Conservation (phyloP, 2,797 vertebrate genomes). For the Acanthurus leucopareius region DNA sequence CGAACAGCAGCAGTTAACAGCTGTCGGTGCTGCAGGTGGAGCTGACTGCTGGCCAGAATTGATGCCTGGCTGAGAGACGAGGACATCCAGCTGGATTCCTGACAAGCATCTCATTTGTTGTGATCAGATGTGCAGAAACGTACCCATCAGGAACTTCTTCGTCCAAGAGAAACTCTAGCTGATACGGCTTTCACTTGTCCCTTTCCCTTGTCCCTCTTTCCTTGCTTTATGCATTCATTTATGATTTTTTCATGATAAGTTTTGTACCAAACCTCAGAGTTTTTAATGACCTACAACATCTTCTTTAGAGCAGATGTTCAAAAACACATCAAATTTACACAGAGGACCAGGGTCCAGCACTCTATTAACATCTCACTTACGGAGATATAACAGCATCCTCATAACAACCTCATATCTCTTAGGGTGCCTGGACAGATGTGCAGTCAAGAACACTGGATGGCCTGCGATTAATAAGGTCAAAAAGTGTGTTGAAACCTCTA, state of each 20-base stretch:
- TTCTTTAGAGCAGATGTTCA: conserved; percentile 33
- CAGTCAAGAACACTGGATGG: conserved; percentile 20
- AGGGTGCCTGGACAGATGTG: conserved; percentile 58
- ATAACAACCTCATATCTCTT: conserved; percentile 56
- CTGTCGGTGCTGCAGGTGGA: conserved; percentile 6
- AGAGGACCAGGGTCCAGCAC: conserved; percentile 10
- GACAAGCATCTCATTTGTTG: conserved; percentile 53
- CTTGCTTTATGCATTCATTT: not conserved
- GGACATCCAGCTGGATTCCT: conserved; percentile 40
- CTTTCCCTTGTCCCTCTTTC: conserved; percentile 3
- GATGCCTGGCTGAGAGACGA: conserved; percentile 17
- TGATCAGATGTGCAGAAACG: conserved; percentile 14
- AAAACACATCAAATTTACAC: conserved; percentile 1
- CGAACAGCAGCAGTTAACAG: conserved; percentile 9
- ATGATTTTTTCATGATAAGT: not conserved
- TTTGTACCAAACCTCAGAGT: not conserved
- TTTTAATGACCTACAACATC: not conserved
- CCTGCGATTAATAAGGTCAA: conserved; percentile 38
- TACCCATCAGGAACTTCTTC: conserved; percentile 9
- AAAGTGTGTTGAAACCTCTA: conserved; percentile 7
- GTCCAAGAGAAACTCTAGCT: conserved; percentile 37
- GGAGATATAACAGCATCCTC: conserved; percentile 57
- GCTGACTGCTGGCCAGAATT: conserved; percentile 8
- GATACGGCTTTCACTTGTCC: conserved; percentile 43
- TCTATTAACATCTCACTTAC: conserved; percentile 58